Evolutionary conservation across 2,113 vertebrate species (phyloP).

Genomic region (Hippocampus mohnikei): DNA sequence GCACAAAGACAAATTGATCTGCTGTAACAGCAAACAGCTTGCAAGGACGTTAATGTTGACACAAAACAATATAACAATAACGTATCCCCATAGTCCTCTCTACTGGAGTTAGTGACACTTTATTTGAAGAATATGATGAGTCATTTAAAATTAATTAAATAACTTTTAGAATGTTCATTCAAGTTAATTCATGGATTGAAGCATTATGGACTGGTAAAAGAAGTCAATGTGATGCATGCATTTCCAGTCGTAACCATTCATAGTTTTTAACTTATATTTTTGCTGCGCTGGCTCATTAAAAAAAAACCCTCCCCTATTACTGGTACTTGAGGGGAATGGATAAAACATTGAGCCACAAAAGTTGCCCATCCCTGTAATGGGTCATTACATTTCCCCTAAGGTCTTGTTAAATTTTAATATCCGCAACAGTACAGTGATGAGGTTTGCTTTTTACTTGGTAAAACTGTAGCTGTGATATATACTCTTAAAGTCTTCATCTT

Average conservation of each 20-base stretch:
- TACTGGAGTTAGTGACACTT: neutral
- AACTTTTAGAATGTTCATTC: neutral
- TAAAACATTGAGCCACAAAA: neutral
- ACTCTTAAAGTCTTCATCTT: neutral
- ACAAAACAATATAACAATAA: neutral
- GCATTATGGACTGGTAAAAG: neutral
- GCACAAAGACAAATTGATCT: neutral
- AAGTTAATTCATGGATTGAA: neutral
- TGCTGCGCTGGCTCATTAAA: neutral
- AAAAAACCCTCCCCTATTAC: neutral
- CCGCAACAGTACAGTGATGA: neutral
- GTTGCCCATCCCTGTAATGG: slow-evolving; percentile 1
- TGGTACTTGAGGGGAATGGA: neutral
- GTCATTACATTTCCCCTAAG: neutral
- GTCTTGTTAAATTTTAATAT: slow-evolving; percentile 2
- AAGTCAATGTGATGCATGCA: neutral
- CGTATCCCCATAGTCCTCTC: neutral
- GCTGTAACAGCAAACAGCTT: neutral
- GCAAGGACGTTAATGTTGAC: neutral
- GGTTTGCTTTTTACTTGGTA: neutral
- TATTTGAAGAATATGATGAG: neutral
- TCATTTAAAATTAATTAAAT: neutral
- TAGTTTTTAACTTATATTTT: neutral
- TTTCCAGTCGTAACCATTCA: neutral
- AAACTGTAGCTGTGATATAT: neutral